phyloP scores from a whole-genome alignment of 2,113 vertebrate genomes.

The Tachysurus fulvidraco region DNA sequence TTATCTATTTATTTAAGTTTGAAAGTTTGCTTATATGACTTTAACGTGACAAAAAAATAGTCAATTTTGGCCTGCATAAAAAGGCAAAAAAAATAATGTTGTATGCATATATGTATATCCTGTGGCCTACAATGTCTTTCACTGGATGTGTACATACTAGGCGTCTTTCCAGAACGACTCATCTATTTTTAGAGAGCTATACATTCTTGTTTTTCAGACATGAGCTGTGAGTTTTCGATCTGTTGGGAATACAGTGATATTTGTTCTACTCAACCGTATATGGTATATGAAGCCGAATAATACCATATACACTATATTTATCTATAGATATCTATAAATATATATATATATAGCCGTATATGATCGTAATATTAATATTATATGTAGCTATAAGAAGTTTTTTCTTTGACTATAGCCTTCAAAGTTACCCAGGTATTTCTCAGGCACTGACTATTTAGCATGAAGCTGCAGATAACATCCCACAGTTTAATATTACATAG shows the following conservation, averaged over 20 bases:
- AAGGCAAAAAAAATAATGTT: not conserved
- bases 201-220: slow-evolving; percentile 13
- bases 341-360: no score
- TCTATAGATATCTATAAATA: no score
- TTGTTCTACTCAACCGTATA: slow-evolving; percentile 8
- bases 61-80: not conserved
- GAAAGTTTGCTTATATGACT: not conserved
- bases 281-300: not conserved
- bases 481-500: slow-evolving; percentile 2
- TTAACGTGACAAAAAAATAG: not conserved
- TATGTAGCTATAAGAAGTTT: not conserved
- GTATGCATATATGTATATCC: not conserved
- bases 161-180: slow-evolving; percentile 30
- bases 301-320: no score
- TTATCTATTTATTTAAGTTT: not conserved
- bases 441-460: slow-evolving; percentile 1
- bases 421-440: not conserved
- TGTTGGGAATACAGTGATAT: slow-evolving; percentile 20
- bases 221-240: not conserved
- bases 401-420: not conserved
- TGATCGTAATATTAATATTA: not conserved
- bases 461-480: not conserved
- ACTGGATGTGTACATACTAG: slow-evolving; percentile 23
- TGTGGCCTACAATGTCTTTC: not conserved
- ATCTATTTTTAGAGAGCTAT: slow-evolving; percentile 49